Conservation (phyloP, 1,140 invertebrate species). For the Fopius arisanus region DNA sequence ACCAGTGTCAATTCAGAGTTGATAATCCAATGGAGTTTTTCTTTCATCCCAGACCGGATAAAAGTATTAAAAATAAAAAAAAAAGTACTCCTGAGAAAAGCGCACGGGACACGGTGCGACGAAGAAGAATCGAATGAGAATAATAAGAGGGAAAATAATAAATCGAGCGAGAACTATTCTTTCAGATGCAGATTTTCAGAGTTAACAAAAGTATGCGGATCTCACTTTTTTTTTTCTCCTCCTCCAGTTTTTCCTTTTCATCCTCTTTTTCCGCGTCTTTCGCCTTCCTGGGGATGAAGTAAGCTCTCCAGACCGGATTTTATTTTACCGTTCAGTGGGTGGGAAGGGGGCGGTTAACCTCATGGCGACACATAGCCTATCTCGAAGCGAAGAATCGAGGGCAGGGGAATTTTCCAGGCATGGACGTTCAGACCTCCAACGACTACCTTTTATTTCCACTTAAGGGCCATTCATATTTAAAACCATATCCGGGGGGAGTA, state of each 20-base stretch:
- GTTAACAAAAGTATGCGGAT: conserved; percentile 46
- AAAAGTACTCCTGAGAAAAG: background rate
- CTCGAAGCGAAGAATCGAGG: background rate
- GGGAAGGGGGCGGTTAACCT: background rate
- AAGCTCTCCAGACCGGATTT: conserved; percentile 43
- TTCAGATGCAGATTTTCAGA: conserved; percentile 52
- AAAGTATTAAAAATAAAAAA: background rate
- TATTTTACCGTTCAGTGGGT: conserved; percentile 43
- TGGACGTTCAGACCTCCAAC: conserved; percentile 10
- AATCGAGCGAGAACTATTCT: conserved; percentile 41
- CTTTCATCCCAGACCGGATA: background rate
- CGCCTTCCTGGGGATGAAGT: background rate
- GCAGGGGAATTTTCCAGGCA: background rate
- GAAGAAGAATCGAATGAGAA: background rate
- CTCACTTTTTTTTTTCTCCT: background rate
- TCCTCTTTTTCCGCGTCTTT: conserved; percentile 14
- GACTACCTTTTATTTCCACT: conserved; percentile 51
- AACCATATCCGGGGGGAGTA: conserved; percentile 40
- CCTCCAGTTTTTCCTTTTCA: background rate
- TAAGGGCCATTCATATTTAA: conserved; percentile 56
- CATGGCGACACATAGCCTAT: conserved; percentile 23
- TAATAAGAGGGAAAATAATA: conserved; percentile 34
- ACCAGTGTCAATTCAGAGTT: background rate
- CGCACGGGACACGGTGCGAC: background rate
- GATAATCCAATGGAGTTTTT: background rate